Conservation (phyloP, 2,797 vertebrate species). For the Fundulus diaphanus region DNA sequence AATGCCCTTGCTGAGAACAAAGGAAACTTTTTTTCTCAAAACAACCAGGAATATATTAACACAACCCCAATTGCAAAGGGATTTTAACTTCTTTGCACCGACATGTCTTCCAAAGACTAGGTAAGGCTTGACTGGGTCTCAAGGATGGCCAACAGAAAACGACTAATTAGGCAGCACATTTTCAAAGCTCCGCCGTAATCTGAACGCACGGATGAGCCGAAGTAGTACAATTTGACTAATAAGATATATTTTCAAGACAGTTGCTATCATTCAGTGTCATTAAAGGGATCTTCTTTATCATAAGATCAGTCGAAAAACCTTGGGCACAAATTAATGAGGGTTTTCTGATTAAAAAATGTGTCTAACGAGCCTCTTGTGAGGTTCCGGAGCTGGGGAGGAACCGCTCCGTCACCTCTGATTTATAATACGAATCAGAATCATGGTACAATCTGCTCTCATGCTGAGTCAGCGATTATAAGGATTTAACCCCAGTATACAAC, state of each 20-base stretch:
- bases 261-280: not conserved
- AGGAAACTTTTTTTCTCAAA: slow-evolving; percentile 7
- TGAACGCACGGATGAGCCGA: not conserved
- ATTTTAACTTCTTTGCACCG: not conserved
- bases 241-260: not conserved
- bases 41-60: not conserved
- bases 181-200: not conserved
- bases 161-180: not conserved
- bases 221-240: not conserved
- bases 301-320: not conserved
- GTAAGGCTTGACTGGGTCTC: slow-evolving; percentile 1
- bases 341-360: not conserved
- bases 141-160: not conserved
- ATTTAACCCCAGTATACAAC: not conserved
- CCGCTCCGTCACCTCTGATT: not conserved
- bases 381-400: not conserved
- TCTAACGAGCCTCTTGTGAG: not conserved
- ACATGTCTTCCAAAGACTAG: not conserved
- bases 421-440: not conserved
- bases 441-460: not conserved
- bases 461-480: not conserved
- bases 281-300: not conserved
- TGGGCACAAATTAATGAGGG: not conserved
- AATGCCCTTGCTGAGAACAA: not conserved
- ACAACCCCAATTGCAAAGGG: not conserved